These are phyloP conservation scores for Coptotermes formosanus DNA, from an alignment of 1,140 invertebrate genomes.

Conservation along the genomic window DNA sequence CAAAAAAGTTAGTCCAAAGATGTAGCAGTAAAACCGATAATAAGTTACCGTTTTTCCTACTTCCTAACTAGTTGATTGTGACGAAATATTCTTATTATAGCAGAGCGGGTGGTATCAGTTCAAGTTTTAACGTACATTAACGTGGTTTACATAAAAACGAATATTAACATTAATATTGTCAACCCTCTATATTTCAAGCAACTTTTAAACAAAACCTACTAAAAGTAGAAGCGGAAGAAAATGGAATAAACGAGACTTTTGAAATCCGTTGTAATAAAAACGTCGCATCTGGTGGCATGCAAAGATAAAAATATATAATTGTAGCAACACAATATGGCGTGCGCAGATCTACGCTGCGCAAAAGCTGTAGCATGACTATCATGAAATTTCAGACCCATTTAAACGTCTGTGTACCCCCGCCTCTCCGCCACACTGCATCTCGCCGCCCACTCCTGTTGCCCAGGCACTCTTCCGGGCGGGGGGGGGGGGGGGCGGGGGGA, in stretches of 20 bases:
- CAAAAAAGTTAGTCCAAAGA: too few relatives aligned
- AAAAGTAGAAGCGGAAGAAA: not conserved
- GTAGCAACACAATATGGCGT: not conserved
- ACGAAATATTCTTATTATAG: too few relatives aligned
- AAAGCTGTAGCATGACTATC: not conserved
- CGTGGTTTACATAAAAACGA: too few relatives aligned
- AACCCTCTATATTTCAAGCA: too few relatives aligned
- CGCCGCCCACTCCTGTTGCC: not conserved
- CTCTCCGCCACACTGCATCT: not conserved
- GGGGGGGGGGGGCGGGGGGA: not conserved
- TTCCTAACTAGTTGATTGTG: too few relatives aligned
- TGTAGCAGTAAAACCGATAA: too few relatives aligned
- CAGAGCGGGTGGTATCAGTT: too few relatives aligned
- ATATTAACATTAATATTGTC: too few relatives aligned
- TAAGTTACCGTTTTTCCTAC: too few relatives aligned
- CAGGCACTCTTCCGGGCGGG: not conserved
- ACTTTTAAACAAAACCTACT: not conserved
- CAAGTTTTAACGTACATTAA: too few relatives aligned
- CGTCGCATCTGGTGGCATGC: not conserved
- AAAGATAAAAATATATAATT: not conserved
- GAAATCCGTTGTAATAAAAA: not conserved
- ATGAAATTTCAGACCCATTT: slow-evolving; percentile 2
- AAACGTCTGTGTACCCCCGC: not conserved
- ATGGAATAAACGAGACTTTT: not conserved
- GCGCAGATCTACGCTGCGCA: not conserved